phyloP scores from a whole-genome alignment of 2,797 vertebrate species.

The Heliangelus exortis region DNA sequence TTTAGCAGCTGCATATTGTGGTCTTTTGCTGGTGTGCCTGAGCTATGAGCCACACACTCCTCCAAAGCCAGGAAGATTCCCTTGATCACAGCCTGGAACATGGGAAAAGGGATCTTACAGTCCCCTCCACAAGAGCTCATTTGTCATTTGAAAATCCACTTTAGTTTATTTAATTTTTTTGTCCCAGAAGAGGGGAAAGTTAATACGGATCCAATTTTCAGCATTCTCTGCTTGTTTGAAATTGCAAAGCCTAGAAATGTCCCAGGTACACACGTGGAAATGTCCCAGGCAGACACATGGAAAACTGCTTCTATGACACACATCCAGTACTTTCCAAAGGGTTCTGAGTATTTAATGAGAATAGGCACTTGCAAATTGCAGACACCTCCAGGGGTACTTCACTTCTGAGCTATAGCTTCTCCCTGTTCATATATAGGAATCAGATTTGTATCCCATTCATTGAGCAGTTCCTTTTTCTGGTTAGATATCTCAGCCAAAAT shows the following conservation, averaged over 20 bases:
- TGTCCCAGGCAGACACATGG: background rate
- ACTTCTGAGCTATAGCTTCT: background rate
- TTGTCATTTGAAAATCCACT: background rate
- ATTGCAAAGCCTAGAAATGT: background rate
- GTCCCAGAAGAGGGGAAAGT: background rate
- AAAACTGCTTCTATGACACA: background rate
- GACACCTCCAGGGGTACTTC: background rate
- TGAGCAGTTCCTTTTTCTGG: background rate
- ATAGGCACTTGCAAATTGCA: background rate
- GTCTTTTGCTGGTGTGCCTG: background rate
- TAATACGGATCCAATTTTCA: background rate
- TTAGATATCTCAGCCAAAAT: slow-evolving; percentile 1
- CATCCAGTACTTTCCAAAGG: background rate
- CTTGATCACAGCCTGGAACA: background rate
- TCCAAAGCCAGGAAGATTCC: background rate
- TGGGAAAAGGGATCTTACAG: background rate
- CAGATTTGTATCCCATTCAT: background rate
- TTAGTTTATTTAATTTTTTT: background rate
- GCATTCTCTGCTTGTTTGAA: background rate
- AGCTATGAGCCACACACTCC: background rate
- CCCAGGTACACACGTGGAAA: background rate
- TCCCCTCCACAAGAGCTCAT: background rate
- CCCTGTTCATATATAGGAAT: background rate
- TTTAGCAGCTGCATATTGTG: background rate
- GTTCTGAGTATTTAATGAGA: slow-evolving; percentile 4